These are phyloP conservation scores for Siderastrea radians DNA, from an alignment of 92 coral and sea anemone genomes.

Conservation along the genomic window DNA sequence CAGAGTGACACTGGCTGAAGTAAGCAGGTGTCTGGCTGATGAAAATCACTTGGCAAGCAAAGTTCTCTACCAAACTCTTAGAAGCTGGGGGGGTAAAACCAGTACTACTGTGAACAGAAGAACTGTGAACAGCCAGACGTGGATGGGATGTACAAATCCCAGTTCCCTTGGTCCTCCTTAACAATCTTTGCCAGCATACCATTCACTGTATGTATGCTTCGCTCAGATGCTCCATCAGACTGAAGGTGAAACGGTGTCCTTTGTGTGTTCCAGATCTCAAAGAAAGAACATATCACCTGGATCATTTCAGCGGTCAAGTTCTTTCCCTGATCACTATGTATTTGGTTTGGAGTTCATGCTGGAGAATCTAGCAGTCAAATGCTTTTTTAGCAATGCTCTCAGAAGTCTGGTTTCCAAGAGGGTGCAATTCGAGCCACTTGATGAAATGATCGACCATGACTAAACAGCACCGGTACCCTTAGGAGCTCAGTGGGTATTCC, in stretches of 20 bases:
- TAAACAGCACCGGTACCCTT: conserved; percentile 29
- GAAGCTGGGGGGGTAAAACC: conserved; percentile 14
- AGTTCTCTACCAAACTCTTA: conserved; percentile 42
- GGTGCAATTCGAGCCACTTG: not conserved
- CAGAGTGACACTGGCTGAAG: too few relatives aligned
- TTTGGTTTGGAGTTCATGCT: conserved; percentile 62
- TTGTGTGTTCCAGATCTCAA: conserved; percentile 11
- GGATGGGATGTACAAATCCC: conserved; percentile 44
- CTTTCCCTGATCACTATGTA: conserved; percentile 62
- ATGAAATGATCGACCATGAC: conserved; percentile 52
- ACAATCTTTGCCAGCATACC: conserved; percentile 52
- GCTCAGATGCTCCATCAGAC: conserved; percentile 53
- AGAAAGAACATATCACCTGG: conserved; percentile 37
- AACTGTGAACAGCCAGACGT: conserved; percentile 24
- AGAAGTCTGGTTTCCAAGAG: not conserved
- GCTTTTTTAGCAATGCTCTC: conserved; percentile 59
- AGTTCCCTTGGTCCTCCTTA: conserved; percentile 42
- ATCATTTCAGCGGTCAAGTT: conserved; percentile 33
- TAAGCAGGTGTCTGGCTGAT: not conserved
- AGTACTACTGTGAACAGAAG: conserved; percentile 31
- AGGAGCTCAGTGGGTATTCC: conserved; percentile 29
- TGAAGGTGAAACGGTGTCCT: conserved; percentile 48
- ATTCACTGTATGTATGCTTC: conserved; percentile 46
- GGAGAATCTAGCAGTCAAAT: conserved; percentile 43
- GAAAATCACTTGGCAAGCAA: conserved; percentile 47